These are phyloP conservation scores for Antrozous pallidus DNA, from an alignment of 2,797 vertebrate genomes.

Conservation along the genomic window DNA sequence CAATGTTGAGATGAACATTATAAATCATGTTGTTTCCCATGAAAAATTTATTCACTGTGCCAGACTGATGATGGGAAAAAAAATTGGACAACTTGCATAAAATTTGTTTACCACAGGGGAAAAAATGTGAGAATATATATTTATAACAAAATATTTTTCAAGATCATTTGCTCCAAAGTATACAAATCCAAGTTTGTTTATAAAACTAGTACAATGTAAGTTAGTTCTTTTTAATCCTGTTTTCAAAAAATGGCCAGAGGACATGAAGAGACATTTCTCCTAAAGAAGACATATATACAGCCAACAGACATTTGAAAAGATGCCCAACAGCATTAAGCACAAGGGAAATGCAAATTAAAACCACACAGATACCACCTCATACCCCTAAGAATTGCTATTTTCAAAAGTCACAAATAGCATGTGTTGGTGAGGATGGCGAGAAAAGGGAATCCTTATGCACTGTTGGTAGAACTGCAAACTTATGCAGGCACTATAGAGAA, in stretches of 20 bases:
- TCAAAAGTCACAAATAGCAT: neutral
- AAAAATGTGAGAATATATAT: neutral
- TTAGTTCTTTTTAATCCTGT: neutral
- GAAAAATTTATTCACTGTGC: neutral
- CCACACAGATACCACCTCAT: neutral
- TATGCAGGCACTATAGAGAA: neutral
- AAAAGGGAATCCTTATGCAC: neutral
- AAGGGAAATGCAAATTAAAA: neutral
- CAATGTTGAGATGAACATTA: neutral
- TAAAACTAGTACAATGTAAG: slow-evolving; percentile 9
- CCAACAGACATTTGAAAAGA: neutral
- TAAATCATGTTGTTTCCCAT: neutral
- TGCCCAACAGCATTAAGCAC: neutral
- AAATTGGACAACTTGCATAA: neutral
- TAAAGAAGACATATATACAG: neutral
- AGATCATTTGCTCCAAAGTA: neutral
- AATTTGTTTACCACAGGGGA: neutral
- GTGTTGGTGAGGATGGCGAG: neutral
- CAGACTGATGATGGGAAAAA: neutral
- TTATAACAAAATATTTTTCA: slow-evolving; percentile 31
- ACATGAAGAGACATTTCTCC: neutral
- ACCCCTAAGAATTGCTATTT: neutral
- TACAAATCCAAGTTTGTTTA: slow-evolving; percentile 14
- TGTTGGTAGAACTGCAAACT: neutral
- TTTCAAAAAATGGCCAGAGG: neutral